These are phyloP conservation scores for Cromileptes altivelis DNA, from an alignment of 2,113 vertebrate species.

Conservation along the genomic window DNA sequence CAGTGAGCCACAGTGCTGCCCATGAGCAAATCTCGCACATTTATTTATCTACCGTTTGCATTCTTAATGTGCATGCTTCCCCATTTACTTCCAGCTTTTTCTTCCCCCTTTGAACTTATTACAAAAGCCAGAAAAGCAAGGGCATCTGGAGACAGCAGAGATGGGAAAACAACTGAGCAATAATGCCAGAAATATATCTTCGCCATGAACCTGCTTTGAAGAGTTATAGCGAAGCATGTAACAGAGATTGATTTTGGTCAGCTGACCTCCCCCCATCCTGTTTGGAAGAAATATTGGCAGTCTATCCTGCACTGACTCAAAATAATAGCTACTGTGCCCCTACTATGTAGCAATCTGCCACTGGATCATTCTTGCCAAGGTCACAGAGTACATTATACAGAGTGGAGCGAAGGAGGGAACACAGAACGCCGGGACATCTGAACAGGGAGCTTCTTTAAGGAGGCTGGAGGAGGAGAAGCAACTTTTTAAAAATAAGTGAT, in stretches of 20 bases:
- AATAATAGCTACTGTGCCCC: constrained; percentile 82
- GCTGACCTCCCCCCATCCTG: constrained; percentile 78
- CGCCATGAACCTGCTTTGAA: constrained; percentile 69
- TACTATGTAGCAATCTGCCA: constrained; percentile 83
- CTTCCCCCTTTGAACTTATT: background rate
- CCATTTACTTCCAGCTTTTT: background rate
- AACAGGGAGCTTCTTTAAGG: constrained; percentile 56
- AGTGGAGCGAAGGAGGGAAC: constrained; percentile 44
- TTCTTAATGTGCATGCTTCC: constrained; percentile 34
- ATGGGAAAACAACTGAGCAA: constrained; percentile 47
- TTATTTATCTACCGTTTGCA: constrained; percentile 24
- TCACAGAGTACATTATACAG: constrained; percentile 69
- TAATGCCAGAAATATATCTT: constrained; percentile 62
- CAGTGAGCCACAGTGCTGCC: constrained; percentile 5
- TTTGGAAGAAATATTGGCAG: constrained; percentile 82
- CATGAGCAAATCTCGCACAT: constrained; percentile 36
- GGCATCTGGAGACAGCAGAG: constrained; percentile 48
- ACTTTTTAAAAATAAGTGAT: constrained; percentile 59
- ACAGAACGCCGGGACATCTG: constrained; percentile 33
- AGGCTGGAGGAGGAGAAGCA: constrained; percentile 14
- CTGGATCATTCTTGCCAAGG: constrained; percentile 81
- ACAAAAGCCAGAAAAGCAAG: constrained; percentile 54
- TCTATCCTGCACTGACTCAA: constrained; percentile 77
- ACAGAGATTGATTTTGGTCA: constrained; percentile 80
- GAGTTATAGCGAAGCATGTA: constrained; percentile 70